Conservation (phyloP, 2,797 vertebrate genomes). For the Smutsia temminckii region DNA sequence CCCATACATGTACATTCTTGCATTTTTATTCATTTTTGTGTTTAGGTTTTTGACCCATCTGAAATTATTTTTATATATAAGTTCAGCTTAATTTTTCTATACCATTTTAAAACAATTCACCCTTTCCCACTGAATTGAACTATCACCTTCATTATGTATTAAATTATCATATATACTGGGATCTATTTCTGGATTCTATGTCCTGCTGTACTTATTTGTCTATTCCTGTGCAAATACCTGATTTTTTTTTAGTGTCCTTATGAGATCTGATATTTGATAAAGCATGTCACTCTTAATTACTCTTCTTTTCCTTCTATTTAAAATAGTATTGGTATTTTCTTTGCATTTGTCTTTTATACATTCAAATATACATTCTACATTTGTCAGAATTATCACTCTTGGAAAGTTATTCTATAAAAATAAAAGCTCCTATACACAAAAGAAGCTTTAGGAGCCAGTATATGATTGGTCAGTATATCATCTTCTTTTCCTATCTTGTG, state of each 20-base stretch:
- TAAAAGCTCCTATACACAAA: neutral
- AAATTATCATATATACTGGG: neutral
- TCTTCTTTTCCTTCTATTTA: neutral
- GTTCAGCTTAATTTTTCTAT: slow-evolving; percentile 45
- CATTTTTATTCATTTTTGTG: neutral
- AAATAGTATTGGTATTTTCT: neutral
- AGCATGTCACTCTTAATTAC: neutral
- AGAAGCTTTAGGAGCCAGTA: neutral
- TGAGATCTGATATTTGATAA: neutral
- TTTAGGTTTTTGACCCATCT: slow-evolving; percentile 22
- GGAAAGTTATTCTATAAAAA: too few relatives aligned
- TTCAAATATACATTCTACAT: too few relatives aligned
- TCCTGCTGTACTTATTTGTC: neutral
- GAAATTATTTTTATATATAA: slow-evolving; percentile 7
- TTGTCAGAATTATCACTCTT: too few relatives aligned
- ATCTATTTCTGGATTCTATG: neutral
- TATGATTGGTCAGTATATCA: neutral
- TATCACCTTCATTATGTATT: neutral
- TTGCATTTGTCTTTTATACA: too few relatives aligned
- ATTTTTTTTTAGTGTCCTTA: neutral
- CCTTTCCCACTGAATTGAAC: neutral
- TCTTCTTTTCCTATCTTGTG: neutral
- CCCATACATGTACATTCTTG: neutral
- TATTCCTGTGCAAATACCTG: neutral
- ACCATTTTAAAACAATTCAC: neutral